These are phyloP conservation scores for Rostratula benghalensis DNA, from an alignment of 2,113 vertebrate genomes.

Conservation along the genomic window DNA sequence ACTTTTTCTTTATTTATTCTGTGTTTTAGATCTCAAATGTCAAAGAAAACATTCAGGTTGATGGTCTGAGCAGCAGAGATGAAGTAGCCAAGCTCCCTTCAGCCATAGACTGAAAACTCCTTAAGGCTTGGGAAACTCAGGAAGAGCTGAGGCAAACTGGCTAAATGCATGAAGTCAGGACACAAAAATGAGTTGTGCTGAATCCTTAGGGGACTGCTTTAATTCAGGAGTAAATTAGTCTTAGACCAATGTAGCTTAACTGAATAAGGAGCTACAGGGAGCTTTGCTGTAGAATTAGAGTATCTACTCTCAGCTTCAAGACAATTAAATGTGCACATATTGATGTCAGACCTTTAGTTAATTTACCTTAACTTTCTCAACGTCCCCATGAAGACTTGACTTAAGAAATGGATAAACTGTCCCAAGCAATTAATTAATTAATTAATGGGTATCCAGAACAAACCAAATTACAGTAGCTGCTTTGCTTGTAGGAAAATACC, in stretches of 20 bases:
- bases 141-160: background rate
- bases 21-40: background rate
- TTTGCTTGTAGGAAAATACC: background rate
- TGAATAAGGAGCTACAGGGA: slow-evolving; percentile 42
- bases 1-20: background rate
- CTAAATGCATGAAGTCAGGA: background rate
- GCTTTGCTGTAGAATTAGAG: slow-evolving; percentile 42
- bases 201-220: slow-evolving; percentile 18
- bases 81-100: background rate
- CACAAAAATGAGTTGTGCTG: slow-evolving; percentile 10
- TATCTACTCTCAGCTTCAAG: slow-evolving; percentile 20
- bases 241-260: slow-evolving; percentile 34
- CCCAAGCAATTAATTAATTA: background rate
- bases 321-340: slow-evolving; percentile 9
- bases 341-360: background rate
- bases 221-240: slow-evolving; percentile 52
- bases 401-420: slow-evolving; percentile 2
- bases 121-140: background rate
- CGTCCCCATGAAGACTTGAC: background rate
- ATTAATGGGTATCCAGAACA: background rate
- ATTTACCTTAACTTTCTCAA: background rate
- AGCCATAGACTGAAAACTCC: background rate
- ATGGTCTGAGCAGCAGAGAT: background rate
- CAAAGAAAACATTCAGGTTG: background rate
- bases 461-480: background rate